Evolutionary conservation across 2,113 vertebrate species (phyloP).

Genomic region (Strigops habroptila): DNA sequence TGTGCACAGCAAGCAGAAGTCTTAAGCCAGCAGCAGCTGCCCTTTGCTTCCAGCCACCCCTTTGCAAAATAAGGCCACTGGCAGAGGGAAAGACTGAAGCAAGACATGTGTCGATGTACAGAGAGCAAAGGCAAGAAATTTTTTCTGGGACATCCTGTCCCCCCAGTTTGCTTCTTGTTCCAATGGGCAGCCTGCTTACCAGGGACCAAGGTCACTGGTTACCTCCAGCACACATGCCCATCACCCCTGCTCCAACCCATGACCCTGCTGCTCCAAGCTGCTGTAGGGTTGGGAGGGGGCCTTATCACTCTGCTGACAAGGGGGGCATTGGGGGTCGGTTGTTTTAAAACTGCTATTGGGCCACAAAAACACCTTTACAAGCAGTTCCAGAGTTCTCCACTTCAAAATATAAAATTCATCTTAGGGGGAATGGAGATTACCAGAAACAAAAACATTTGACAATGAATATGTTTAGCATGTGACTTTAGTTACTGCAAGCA

Average conservation of each 20-base stretch:
- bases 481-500: not conserved
- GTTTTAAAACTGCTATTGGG: not conserved
- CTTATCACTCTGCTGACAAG: not conserved
- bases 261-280: not conserved
- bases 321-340: accelerated
- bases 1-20: not conserved
- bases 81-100: not conserved
- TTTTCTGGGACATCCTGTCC: not conserved
- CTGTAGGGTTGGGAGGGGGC: accelerated
- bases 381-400: not conserved
- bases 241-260: not conserved
- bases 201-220: not conserved
- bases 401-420: not conserved
- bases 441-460: not conserved
- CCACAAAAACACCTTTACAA: not conserved
- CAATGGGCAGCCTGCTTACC: accelerated
- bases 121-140: not conserved
- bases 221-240: too few species aligned
- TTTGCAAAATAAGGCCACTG: not conserved
- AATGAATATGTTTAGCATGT: not conserved
- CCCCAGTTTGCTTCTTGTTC: not conserved
- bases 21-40: constrained; percentile 15
- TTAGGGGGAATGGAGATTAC: not conserved
- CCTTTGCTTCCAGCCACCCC: not conserved
- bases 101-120: not conserved